These are phyloP conservation scores for Hipposideros armiger DNA, from an alignment of 2,113 vertebrate genomes.

Conservation along the genomic window DNA sequence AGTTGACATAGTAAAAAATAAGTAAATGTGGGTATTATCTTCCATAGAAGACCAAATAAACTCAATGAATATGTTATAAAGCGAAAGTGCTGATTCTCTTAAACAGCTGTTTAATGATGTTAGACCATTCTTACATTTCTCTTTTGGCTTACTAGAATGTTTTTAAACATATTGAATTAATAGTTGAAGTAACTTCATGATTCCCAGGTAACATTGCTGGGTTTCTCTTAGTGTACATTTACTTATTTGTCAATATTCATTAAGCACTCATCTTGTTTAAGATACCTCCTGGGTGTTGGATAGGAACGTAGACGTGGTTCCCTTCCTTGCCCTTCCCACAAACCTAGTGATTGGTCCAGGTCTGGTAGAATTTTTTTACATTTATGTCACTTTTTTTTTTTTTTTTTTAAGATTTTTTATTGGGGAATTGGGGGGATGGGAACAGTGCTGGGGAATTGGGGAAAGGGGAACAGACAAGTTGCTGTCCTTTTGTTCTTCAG, in stretches of 20 bases:
- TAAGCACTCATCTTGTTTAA: not conserved
- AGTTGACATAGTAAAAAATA: not conserved
- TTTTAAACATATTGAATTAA: not conserved
- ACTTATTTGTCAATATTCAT: slow-evolving; percentile 3
- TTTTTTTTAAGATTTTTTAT: too few relatives aligned
- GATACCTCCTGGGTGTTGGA: not conserved
- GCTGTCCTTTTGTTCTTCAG: too few relatives aligned
- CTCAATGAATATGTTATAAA: not conserved
- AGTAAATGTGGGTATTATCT: not conserved
- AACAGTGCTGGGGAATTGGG: too few relatives aligned
- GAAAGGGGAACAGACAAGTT: too few relatives aligned
- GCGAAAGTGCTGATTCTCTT: not conserved
- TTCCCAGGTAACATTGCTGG: slow-evolving; percentile 7
- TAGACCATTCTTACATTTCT: not conserved
- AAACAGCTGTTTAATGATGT: not conserved
- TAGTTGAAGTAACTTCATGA: not conserved
- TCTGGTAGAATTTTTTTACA: not conserved
- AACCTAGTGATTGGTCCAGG: not conserved
- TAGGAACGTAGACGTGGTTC: not conserved
- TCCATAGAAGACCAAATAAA: not conserved
- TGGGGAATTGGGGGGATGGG: too few relatives aligned
- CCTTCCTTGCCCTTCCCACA: not conserved
- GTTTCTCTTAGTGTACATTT: not conserved
- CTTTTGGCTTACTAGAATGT: not conserved
- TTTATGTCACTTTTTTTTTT: not conserved